A percentile compares a stretch with the other conserved stretches of the same genome.
phyloP scores from a whole-genome alignment of 2,888 invertebrate species.

The Tiliacea aurago region DNA sequence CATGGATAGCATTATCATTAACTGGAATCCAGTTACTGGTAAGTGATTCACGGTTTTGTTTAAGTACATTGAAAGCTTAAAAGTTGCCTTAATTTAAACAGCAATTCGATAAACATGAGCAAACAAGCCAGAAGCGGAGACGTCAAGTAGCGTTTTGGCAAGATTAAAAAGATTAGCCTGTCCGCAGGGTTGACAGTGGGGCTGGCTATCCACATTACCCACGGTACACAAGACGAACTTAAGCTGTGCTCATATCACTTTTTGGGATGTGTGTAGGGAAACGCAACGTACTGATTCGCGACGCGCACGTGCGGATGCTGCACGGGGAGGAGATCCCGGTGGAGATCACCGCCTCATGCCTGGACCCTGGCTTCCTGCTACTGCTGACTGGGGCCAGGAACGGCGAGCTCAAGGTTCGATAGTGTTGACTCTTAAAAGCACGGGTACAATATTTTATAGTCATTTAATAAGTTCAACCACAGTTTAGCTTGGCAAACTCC shows the following conservation, averaged over 20 bases:
- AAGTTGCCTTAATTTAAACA: neutral
- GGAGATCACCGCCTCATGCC: slow-evolving; percentile 94
- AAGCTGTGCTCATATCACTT: neutral
- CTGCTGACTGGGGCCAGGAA: slow-evolving; percentile 95
- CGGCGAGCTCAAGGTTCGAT: slow-evolving; percentile 92
- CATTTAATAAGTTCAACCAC: neutral
- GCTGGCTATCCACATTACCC: neutral
- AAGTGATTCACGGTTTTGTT: slow-evolving; percentile 2
- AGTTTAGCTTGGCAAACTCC: neutral
- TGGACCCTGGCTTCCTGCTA: slow-evolving; percentile 93
- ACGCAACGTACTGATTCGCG: slow-evolving; percentile 92
- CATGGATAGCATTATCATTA: slow-evolving; percentile 94
- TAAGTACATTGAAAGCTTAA: neutral
- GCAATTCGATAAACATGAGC: neutral
- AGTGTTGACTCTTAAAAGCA: neutral
- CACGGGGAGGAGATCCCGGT: slow-evolving; percentile 92
- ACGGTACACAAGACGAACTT: neutral
- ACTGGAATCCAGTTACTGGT: slow-evolving; percentile 95
- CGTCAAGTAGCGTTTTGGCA: neutral
- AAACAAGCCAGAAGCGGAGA: neutral
- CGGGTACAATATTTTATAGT: neutral
- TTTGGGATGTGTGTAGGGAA: slow-evolving; percentile 85
- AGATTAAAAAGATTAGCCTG: neutral
- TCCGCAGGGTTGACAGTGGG: neutral
- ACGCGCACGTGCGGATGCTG: slow-evolving; percentile 92